Evolutionary conservation across 2,888 invertebrate genomes (phyloP).

Genomic region (Drosophila atroscutellata): DNA sequence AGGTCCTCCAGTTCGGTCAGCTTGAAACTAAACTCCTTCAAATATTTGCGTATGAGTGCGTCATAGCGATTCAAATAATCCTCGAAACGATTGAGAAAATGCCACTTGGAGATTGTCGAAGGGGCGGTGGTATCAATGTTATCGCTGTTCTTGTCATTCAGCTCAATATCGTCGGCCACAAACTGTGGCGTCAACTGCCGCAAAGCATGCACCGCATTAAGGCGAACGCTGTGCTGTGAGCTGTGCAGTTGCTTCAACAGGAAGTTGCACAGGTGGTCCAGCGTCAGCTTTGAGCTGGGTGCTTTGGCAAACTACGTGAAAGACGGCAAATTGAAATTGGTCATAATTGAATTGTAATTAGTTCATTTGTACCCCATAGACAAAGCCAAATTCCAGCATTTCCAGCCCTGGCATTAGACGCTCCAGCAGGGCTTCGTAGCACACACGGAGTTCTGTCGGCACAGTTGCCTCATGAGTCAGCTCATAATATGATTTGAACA

Average conservation of each 20-base stretch:
- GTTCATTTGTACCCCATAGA: constrained; percentile 70
- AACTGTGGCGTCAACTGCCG: constrained; percentile 76
- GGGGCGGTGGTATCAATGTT: constrained; percentile 52
- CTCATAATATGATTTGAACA: constrained; percentile 81
- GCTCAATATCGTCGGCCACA: constrained; percentile 80
- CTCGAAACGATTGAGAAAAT: constrained; percentile 82
- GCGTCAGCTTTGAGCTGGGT: constrained; percentile 66
- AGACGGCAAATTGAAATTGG: not conserved
- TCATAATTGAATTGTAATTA: not conserved
- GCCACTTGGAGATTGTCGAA: constrained; percentile 72
- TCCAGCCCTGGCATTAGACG: constrained; percentile 71
- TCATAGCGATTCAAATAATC: constrained; percentile 80
- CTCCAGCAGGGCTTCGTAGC: constrained; percentile 69
- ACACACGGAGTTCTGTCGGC: constrained; percentile 45
- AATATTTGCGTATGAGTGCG: constrained; percentile 74
- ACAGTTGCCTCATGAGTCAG: constrained; percentile 64
- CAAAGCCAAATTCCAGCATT: constrained; percentile 75
- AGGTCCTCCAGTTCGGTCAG: constrained; percentile 81
- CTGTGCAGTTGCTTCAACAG: constrained; percentile 79
- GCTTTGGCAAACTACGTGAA: constrained; percentile 76
- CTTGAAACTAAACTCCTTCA: constrained; percentile 84
- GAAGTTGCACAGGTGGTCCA: constrained; percentile 81
- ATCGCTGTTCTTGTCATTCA: constrained; percentile 76
- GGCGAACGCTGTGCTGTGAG: constrained; percentile 69
- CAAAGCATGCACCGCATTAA: constrained; percentile 74